These are phyloP conservation scores for Rhodophaea formosa DNA, from an alignment of 2,888 invertebrate species.

Conservation along the genomic window DNA sequence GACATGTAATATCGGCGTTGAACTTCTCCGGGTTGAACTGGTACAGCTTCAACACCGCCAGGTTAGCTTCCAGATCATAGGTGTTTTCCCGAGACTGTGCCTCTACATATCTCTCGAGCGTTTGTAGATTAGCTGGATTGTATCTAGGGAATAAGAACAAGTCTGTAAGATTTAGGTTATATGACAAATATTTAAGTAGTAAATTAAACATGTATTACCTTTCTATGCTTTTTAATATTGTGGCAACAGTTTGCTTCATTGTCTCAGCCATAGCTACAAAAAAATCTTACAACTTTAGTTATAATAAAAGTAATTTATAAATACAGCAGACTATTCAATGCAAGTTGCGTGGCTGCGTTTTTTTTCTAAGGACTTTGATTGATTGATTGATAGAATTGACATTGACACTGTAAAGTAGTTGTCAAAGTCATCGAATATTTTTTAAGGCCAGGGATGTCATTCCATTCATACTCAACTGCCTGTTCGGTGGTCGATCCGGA, in stretches of 20 bases:
- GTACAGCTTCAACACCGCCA: conserved; percentile 97
- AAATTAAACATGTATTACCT: conserved; percentile 79
- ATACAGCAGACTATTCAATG: not conserved
- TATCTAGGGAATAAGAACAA: conserved; percentile 83
- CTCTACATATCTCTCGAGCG: conserved; percentile 95
- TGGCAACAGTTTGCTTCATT: conserved; percentile 92
- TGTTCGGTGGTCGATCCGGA: no score
- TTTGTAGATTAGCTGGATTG: conserved; percentile 96
- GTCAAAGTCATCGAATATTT: no score
- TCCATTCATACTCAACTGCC: no score
- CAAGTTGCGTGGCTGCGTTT: not conserved
- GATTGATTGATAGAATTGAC: no score
- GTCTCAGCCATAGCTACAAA: conserved; percentile 84
- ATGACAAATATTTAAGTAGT: conserved; percentile 20
- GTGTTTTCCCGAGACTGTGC: conserved; percentile 95
- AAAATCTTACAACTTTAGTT: not conserved
- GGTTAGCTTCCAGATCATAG: conserved; percentile 97
- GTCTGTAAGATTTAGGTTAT: conserved; percentile 4
- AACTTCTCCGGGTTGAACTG: conserved; percentile 96
- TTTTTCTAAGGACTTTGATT: no score
- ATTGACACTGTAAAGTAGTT: no score
- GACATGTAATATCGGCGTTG: conserved; percentile 91
- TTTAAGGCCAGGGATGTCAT: no score
- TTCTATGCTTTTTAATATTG: conserved; percentile 95
- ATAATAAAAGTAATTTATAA: not conserved